These are phyloP conservation scores for Hypanus sabinus DNA, from an alignment of 2,113 vertebrate species.

Conservation along the genomic window DNA sequence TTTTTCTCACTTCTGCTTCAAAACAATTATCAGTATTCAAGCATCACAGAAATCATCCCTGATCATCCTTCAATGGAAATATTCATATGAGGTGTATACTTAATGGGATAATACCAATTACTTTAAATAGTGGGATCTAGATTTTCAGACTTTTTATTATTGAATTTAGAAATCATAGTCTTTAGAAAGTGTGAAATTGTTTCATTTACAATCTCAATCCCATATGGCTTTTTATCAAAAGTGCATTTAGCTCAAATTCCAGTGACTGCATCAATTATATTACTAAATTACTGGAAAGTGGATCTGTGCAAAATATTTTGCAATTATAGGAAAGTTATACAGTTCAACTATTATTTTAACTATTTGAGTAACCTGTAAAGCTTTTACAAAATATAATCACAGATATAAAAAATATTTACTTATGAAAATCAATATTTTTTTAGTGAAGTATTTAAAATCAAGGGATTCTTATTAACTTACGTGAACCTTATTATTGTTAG, in stretches of 20 bases:
- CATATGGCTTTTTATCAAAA: conserved; percentile 5
- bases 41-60: background rate
- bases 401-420: background rate
- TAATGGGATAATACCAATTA: background rate
- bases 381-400: background rate
- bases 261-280: background rate
- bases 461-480: background rate
- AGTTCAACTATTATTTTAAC: background rate
- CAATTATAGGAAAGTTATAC: background rate
- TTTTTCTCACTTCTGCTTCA: background rate
- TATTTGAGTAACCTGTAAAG: background rate
- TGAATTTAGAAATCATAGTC: no score
- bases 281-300: background rate
- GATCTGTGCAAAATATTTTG: background rate
- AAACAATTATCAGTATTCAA: background rate
- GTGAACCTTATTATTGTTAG: background rate
- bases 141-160: background rate
- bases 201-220: background rate
- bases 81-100: background rate
- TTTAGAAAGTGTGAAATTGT: background rate
- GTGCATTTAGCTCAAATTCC: background rate
- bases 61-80: background rate
- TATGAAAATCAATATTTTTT: background rate
- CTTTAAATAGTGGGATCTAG: no score
- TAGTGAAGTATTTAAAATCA: background rate